Evolutionary conservation across 2,888 invertebrate species (phyloP).

Genomic region (Cheilosia vulpina): DNA sequence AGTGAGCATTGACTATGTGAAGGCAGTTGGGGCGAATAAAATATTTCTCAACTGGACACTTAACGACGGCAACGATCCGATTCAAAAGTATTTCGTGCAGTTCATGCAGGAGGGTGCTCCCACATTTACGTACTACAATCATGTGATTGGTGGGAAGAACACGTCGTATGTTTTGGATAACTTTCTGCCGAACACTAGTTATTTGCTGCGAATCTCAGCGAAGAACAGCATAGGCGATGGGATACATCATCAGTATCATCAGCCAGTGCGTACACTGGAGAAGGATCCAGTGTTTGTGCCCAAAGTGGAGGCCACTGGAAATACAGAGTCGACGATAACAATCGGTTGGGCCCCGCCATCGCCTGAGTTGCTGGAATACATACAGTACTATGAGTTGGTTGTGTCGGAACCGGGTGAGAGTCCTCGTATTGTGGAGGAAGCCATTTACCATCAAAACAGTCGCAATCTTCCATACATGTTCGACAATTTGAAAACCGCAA

Average conservation of each 20-base stretch:
- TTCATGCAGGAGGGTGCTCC: slow-evolving; percentile 85
- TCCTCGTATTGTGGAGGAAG: slow-evolving; percentile 84
- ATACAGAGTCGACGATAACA: slow-evolving; percentile 88
- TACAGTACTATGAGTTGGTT: slow-evolving; percentile 90
- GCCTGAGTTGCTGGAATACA: slow-evolving; percentile 87
- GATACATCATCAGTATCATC: slow-evolving; percentile 84
- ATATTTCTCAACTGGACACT: slow-evolving; percentile 94
- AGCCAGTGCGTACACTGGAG: slow-evolving; percentile 86
- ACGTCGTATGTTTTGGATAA: slow-evolving; percentile 88
- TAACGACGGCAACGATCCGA: slow-evolving; percentile 89
- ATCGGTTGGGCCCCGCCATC: slow-evolving; percentile 91
- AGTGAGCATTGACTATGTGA: slow-evolving; percentile 88
- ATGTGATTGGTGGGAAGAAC: slow-evolving; percentile 86
- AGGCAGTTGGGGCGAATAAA: slow-evolving; percentile 89
- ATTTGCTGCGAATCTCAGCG: slow-evolving; percentile 88
- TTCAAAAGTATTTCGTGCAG: slow-evolving; percentile 86
- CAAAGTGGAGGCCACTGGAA: slow-evolving; percentile 90
- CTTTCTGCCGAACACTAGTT: slow-evolving; percentile 87
- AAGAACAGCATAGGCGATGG: slow-evolving; percentile 87
- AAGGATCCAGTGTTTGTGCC: slow-evolving; percentile 92
- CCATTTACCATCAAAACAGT: slow-evolving; percentile 87
- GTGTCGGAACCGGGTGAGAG: slow-evolving; percentile 86
- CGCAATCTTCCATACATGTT: slow-evolving; percentile 91
- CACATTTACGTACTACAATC: slow-evolving; percentile 85
- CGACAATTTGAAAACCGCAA: slow-evolving; percentile 89